Conservation (phyloP, 2,888 invertebrate genomes). For the Merodon equestris region DNA sequence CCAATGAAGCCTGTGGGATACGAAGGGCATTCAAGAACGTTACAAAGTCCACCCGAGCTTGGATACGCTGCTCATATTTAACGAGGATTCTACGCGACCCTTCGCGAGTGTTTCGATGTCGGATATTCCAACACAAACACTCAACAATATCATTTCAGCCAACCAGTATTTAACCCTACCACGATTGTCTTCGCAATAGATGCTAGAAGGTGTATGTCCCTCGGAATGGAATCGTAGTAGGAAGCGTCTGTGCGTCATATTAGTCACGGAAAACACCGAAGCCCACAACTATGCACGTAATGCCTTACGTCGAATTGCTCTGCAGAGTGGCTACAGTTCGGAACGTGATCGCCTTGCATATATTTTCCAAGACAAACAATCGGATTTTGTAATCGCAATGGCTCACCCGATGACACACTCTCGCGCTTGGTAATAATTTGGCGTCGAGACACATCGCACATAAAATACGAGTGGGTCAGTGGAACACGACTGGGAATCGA, state of each 20-base stretch:
- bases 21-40: slow-evolving; percentile 82
- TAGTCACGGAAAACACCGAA: slow-evolving; percentile 85
- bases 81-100: slow-evolving; percentile 89
- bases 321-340: slow-evolving; percentile 83
- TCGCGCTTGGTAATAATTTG: slow-evolving; percentile 93
- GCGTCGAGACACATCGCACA: slow-evolving; percentile 90
- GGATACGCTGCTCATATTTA: slow-evolving; percentile 92
- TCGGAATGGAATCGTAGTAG: slow-evolving; percentile 89
- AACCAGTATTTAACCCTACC: slow-evolving; percentile 94
- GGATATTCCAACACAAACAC: slow-evolving; percentile 91
- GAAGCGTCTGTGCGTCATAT: slow-evolving; percentile 87
- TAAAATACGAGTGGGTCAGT: slow-evolving; percentile 93
- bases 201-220: slow-evolving; percentile 86
- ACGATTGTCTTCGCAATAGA: slow-evolving; percentile 93
- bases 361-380: slow-evolving; percentile 87
- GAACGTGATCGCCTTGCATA: slow-evolving; percentile 92
- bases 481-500: slow-evolving; percentile 75
- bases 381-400: slow-evolving; percentile 85
- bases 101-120: slow-evolving; percentile 93
- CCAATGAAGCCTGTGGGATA: slow-evolving; percentile 82
- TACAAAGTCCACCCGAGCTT: slow-evolving; percentile 87
- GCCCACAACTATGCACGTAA: slow-evolving; percentile 80
- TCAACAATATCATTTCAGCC: slow-evolving; percentile 92
- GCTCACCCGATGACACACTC: slow-evolving; percentile 82
- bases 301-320: slow-evolving; percentile 86